Evolutionary conservation across 2,797 vertebrate species (phyloP).

Genomic region (Aulostomus chinensis): DNA sequence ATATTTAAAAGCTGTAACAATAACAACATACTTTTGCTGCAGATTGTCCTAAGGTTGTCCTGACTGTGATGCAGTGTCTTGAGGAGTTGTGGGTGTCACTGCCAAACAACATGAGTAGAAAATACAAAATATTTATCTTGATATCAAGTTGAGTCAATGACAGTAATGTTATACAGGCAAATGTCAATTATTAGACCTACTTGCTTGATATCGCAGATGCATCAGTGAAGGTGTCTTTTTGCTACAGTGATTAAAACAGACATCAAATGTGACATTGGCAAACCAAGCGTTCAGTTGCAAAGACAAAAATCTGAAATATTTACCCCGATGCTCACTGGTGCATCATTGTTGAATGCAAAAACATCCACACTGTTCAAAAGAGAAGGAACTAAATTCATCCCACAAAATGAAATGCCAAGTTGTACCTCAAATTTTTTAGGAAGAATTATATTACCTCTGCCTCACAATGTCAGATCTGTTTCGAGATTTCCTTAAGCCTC

Average conservation of each 20-base stretch:
- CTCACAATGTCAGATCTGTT: slow-evolving; percentile 16
- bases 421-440: neutral
- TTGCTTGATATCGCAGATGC: slow-evolving; percentile 50
- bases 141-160: no score
- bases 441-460: slow-evolving; percentile 50
- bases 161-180: neutral
- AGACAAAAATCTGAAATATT: slow-evolving; percentile 11
- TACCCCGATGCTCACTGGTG: slow-evolving; percentile 81
- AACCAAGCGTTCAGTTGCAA: neutral
- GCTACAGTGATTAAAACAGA: slow-evolving; percentile 51
- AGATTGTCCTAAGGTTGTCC: slow-evolving; percentile 47
- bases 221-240: slow-evolving; percentile 28
- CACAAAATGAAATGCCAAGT: slow-evolving; percentile 8
- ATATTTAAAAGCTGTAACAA: neutral
- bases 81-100: slow-evolving; percentile 45
- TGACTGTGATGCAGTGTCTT: slow-evolving; percentile 26
- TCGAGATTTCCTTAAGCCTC: slow-evolving; percentile 38
- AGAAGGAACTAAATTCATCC: slow-evolving; percentile 1
- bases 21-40: slow-evolving; percentile 61
- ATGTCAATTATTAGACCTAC: slow-evolving; percentile 43
- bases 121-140: neutral
- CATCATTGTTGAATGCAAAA: slow-evolving; percentile 84
- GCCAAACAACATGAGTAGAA: slow-evolving; percentile 22
- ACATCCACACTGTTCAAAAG: slow-evolving; percentile 82
- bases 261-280: neutral